Percentiles rank a stretch among this genome's conserved stretches.
phyloP scores from a whole-genome alignment of 1,140 invertebrate species.

The Tenebrio molitor region DNA sequence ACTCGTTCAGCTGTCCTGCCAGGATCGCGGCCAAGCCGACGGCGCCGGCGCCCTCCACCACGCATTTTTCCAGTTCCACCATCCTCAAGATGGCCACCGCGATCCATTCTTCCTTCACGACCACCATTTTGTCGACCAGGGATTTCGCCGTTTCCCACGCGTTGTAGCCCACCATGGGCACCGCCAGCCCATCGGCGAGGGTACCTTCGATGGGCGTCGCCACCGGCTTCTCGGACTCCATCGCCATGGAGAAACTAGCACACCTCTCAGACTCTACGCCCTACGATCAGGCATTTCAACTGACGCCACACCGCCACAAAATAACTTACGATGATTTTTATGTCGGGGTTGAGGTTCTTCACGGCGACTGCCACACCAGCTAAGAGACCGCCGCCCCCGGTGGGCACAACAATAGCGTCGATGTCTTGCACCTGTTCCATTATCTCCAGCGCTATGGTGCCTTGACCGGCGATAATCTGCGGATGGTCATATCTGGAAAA shows the following conservation, averaged over 20 bases:
- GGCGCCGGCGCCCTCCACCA: conserved; percentile 94
- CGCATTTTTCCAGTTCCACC: conserved; percentile 92
- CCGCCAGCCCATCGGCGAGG: conserved; percentile 92
- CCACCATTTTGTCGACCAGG: conserved; percentile 86
- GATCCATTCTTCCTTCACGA: conserved; percentile 88
- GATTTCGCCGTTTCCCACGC: conserved; percentile 83
- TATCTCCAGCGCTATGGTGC: conserved; percentile 93
- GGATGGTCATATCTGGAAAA: conserved; percentile 88
- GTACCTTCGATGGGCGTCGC: conserved; percentile 80
- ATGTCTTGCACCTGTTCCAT: conserved; percentile 85
- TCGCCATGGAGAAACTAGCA: conserved; percentile 83
- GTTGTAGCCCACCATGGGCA: conserved; percentile 91
- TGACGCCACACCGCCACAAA: too few species aligned
- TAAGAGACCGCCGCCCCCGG: conserved; percentile 91
- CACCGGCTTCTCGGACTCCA: conserved; percentile 79
- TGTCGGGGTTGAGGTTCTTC: conserved; percentile 85
- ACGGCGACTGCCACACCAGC: conserved; percentile 90
- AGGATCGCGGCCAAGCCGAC: conserved; percentile 89
- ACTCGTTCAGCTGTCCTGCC: conserved; percentile 84
- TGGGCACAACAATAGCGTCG: conserved; percentile 85
- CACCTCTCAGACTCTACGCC: conserved; percentile 94
- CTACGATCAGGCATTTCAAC: conserved; percentile 68
- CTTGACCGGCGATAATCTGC: conserved; percentile 93
- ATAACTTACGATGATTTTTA: conserved; percentile 81
- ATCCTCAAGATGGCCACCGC: conserved; percentile 89